Evolutionary conservation across 2,888 invertebrate species (phyloP).

Genomic region (Herminia tarsipennalis): DNA sequence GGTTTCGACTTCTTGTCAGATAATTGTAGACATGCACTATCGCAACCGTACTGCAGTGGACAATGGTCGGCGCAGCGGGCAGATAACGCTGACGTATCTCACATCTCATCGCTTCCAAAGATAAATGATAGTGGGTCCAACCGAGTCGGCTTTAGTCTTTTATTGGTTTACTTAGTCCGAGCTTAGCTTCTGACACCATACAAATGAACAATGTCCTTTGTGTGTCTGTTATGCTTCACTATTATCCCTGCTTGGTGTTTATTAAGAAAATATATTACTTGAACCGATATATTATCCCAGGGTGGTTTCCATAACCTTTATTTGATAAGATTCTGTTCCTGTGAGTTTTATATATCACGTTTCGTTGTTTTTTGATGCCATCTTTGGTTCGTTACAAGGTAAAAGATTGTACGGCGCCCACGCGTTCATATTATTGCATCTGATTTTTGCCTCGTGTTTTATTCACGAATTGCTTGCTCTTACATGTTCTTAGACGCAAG

Average conservation of each 20-base stretch:
- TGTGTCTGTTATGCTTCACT: conserved; percentile 61
- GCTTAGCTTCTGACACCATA: conserved; percentile 58
- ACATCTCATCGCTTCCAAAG: conserved; percentile 49
- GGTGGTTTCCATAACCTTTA: conserved; percentile 56
- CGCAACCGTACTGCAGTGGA: conserved; percentile 43
- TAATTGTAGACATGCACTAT: conserved; percentile 51
- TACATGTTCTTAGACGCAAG: conserved; percentile 50
- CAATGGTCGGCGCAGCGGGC: conserved; percentile 49
- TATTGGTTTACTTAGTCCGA: conserved; percentile 47
- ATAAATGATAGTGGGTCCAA: conserved; percentile 44
- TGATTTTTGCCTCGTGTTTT: conserved; percentile 52
- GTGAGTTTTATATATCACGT: conserved; percentile 52
- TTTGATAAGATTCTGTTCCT: conserved; percentile 56
- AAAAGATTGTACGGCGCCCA: conserved; percentile 62
- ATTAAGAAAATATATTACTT: conserved; percentile 44
- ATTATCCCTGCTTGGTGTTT: conserved; percentile 40
- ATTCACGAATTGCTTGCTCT: conserved; percentile 52
- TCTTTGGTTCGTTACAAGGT: conserved; percentile 51
- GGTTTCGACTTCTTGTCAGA: conserved; percentile 50
- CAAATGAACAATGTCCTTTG: conserved; percentile 77
- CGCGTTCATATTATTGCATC: conserved; percentile 54
- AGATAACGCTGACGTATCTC: conserved; percentile 46
- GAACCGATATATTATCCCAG: conserved; percentile 31
- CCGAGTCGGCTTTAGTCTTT: conserved; percentile 41
- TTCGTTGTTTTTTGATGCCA: conserved; percentile 53